Evolutionary conservation across 2,888 invertebrate species (phyloP), one percentile per base, ranked within the genome.

Genomic region (Cynaeus angustus): DNA sequence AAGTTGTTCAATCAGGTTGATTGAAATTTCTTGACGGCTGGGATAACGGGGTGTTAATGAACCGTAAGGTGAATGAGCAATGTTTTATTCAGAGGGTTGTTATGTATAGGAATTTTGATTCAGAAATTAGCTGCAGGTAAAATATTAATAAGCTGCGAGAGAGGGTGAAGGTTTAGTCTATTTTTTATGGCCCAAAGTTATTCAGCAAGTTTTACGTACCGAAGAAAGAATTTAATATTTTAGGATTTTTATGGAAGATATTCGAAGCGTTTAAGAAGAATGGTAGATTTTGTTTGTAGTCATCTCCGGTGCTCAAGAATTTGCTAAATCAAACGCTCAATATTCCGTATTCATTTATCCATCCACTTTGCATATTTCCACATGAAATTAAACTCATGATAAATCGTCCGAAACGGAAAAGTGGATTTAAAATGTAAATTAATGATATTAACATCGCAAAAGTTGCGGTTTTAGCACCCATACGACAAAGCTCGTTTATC

Each of bases 401-500:
- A 16, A 46, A 46, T 46, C 8, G 16, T 12, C 14, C 9, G 6
- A 46, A 46, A 26, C 21, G 26, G 26, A 33, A 52, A 52, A 28
- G 28, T 33, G 10, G n/a, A 38, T 55, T 38, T 55, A 38, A 55
- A 55, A 55, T 55, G 38, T 38, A 55, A 55, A 55, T 52, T 52
- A 52, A 10, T 52, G 52, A 12, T 14, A 33, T 52, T 52, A 52
- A 52, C 52, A 33, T 16, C 38, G 55, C 14, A 21, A 12, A 46
- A 46, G 16, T 21, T 16, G 46, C 46, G 38, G 38, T 55, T 52
- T 55, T 55, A 55, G 16, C 33, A 38, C 9, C 3, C 26, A 33
- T 10, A 52, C 12, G 33, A 52, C 52, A 30, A 52, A 52, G 10
- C 13, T 13, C 9, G 30, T n/a, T 55, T 55, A 52, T 52, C n/a